Percentiles rank a stretch among this genome's conserved stretches.
phyloP scores from a whole-genome alignment of 2,113 vertebrate species.

The Girardinichthys multiradiatus region DNA sequence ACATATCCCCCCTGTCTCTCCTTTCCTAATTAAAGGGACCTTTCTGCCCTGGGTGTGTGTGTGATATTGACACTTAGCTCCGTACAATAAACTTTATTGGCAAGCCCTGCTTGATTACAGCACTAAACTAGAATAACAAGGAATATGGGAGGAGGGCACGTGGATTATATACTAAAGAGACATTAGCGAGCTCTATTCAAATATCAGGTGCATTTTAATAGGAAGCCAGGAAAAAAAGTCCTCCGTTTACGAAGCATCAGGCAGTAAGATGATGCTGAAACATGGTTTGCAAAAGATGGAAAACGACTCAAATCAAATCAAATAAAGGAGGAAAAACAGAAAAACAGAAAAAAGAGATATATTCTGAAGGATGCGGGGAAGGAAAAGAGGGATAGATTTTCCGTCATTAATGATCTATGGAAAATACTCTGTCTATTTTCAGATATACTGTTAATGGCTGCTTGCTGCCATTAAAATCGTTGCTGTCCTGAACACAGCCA shows the following conservation, averaged over 20 bases:
- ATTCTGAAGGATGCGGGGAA: slow-evolving; percentile 69
- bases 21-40: slow-evolving; percentile 99
- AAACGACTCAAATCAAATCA: slow-evolving; percentile 53
- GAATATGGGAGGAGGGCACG: slow-evolving; percentile 85
- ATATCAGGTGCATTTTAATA: slow-evolving; percentile 65
- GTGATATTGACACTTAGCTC: slow-evolving; percentile 99
- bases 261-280: slow-evolving; percentile 22
- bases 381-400: slow-evolving; percentile 79
- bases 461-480: slow-evolving; percentile 83
- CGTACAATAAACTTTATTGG: slow-evolving; percentile 99
- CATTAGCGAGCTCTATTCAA: slow-evolving; percentile 67
- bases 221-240: slow-evolving; percentile 34
- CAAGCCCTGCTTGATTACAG: slow-evolving; percentile 96
- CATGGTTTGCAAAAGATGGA: slow-evolving; percentile 31
- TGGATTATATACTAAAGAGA: slow-evolving; percentile 78
- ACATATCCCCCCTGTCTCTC: slow-evolving; percentile 82
- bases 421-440: slow-evolving; percentile 83
- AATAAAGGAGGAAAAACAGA: slow-evolving; percentile 53
- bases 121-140: slow-evolving; percentile 98
- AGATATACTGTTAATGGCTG: slow-evolving; percentile 83
- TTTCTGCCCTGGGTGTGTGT: slow-evolving; percentile 89
- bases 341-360: slow-evolving; percentile 60
- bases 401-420: slow-evolving; percentile 84
- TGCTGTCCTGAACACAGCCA: slow-evolving; percentile 77
- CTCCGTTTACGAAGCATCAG: slow-evolving; percentile 20